phyloP scores from a whole-genome alignment of 35 echinoderm and acorn worm species.

The Apostichopus parvimensis region DNA sequence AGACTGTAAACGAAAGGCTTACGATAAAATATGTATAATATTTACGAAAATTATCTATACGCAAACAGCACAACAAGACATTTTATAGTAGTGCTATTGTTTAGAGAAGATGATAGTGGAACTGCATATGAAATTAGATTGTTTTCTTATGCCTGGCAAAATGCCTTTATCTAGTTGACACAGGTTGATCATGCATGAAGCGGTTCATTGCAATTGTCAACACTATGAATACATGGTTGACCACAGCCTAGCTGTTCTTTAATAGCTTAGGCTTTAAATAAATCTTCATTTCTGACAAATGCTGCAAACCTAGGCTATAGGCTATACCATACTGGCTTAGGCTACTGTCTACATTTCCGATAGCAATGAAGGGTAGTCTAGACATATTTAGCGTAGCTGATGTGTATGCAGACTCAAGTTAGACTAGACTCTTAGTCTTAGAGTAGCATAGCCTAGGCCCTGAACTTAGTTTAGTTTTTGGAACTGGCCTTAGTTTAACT shows the following conservation, averaged over 20 bases:
- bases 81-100: background rate
- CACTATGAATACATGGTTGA: background rate
- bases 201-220: no score
- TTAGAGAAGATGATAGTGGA: background rate
- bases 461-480: no score
- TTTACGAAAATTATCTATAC: background rate
- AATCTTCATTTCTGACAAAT: background rate
- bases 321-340: background rate
- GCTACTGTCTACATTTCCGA: background rate
- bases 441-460: no score
- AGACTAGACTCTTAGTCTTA: no score
- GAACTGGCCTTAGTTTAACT: no score
- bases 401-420: no score
- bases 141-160: background rate
- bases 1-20: background rate
- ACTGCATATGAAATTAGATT: conserved; percentile 19
- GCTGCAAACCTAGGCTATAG: background rate
- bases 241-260: background rate
- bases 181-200: background rate
- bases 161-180: background rate
- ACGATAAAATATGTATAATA: background rate
- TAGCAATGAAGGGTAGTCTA: background rate
- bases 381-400: background rate
- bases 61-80: background rate
- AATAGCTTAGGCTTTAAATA: background rate